Evolutionary conservation across 2,797 vertebrate genomes (phyloP).

Genomic region (Poeciliopsis paucimaculata): DNA sequence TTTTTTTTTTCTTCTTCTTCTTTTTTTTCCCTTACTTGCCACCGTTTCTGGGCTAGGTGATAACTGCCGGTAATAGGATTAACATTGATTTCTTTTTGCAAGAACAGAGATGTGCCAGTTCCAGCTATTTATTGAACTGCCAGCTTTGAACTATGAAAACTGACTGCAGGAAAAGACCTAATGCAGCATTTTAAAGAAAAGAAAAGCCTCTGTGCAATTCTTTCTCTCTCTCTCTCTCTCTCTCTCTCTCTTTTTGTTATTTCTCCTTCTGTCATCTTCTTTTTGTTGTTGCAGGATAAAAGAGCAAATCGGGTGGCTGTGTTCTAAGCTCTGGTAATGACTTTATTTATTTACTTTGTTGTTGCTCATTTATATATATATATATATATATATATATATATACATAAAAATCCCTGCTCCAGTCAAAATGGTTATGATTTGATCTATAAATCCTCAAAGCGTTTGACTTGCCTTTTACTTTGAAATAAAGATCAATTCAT

Average conservation of each 20-base stretch:
- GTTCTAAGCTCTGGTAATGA: slow-evolving; percentile 94
- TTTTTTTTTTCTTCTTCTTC: slow-evolving; percentile 53
- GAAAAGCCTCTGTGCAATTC: slow-evolving; percentile 90
- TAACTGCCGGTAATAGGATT: slow-evolving; percentile 99
- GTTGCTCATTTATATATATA: slow-evolving; percentile 45
- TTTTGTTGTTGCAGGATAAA: slow-evolving; percentile 90
- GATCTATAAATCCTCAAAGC: slow-evolving; percentile 88
- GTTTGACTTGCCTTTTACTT: slow-evolving; percentile 91
- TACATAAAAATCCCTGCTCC: slow-evolving; percentile 66
- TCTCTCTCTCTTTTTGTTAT: slow-evolving; percentile 89
- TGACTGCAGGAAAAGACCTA: slow-evolving; percentile 90
- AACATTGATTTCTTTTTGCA: slow-evolving; percentile 99
- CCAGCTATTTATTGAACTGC: slow-evolving; percentile 99
- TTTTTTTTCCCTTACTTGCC: slow-evolving; percentile 83
- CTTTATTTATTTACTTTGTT: slow-evolving; percentile 85
- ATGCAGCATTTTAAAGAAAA: slow-evolving; percentile 95
- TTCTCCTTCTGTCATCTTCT: slow-evolving; percentile 78
- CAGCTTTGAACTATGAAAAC: slow-evolving; percentile 99
- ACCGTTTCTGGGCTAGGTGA: slow-evolving; percentile 99
- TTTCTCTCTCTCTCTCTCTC: slow-evolving; percentile 81
- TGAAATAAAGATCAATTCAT: slow-evolving; percentile 86
- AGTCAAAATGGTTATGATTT: slow-evolving; percentile 87
- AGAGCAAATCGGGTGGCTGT: slow-evolving; percentile 87
- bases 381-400: neutral
- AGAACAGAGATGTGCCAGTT: slow-evolving; percentile 99